Conservation (phyloP, 2,888 invertebrate genomes). For the Metellina segmentata region DNA sequence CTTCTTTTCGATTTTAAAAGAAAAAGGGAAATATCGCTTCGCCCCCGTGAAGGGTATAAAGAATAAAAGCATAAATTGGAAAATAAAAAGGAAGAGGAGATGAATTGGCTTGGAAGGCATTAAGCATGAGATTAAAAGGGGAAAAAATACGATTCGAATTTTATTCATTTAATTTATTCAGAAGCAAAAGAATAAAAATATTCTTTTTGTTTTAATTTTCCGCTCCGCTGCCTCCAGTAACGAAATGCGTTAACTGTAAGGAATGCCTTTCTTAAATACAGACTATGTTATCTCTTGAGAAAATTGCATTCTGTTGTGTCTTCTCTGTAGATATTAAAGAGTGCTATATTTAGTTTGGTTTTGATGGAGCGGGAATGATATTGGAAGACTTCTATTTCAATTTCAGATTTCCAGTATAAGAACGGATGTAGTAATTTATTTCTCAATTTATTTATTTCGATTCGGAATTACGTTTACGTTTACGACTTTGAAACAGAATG, state of each 20-base stretch:
- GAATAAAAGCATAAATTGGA: background rate
- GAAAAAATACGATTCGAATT: constrained; percentile 21
- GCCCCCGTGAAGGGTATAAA: background rate
- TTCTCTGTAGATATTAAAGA: background rate
- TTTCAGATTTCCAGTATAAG: background rate
- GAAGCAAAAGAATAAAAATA: background rate
- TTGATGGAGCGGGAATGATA: background rate
- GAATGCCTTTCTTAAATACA: constrained; percentile 26
- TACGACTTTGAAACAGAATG: background rate
- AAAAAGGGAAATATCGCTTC: background rate
- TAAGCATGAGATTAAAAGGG: constrained; percentile 38
- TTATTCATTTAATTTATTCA: constrained; percentile 22
- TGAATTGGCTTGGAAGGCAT: constrained; percentile 36
- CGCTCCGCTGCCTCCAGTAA: constrained; percentile 14
- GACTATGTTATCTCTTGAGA: background rate
- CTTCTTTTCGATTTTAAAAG: background rate
- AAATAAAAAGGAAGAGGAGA: constrained; percentile 1
- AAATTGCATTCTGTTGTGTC: background rate
- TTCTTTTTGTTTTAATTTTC: constrained; percentile 43
- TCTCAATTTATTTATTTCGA: background rate
- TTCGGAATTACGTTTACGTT: background rate
- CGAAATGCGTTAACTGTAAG: constrained; percentile 26
- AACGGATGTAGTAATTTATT: background rate
- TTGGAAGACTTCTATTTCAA: background rate
- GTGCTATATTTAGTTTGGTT: background rate